These are phyloP conservation scores for Artemia sinica DNA, from an alignment of 2,888 invertebrate genomes.

Conservation along the genomic window DNA sequence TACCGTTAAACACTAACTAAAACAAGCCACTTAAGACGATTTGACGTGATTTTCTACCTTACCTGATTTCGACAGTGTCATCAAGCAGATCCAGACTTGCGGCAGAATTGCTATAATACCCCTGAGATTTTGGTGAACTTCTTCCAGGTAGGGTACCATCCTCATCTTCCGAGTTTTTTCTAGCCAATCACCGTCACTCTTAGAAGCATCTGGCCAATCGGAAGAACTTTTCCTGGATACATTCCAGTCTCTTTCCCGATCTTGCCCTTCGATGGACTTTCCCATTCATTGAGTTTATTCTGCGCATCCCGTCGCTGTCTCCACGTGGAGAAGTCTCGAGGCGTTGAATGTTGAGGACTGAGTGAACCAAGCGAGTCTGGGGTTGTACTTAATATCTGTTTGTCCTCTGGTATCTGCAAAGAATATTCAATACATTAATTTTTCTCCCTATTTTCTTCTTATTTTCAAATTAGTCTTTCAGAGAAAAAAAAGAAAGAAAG, in stretches of 20 bases:
- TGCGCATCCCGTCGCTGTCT: neutral
- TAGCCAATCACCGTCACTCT: constrained; percentile 7
- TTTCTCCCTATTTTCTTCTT: too few relatives aligned
- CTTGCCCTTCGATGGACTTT: neutral
- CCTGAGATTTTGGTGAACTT: constrained; percentile 6
- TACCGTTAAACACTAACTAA: too few relatives aligned
- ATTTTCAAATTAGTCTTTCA: too few relatives aligned
- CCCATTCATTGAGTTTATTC: constrained; percentile 2
- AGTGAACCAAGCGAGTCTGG: constrained; percentile 6
- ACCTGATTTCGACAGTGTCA: neutral
- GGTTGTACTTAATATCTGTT: neutral
- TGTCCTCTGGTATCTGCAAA: too few relatives aligned
- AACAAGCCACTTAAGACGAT: too few relatives aligned
- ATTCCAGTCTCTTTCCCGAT: neutral
- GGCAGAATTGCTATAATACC: constrained; percentile 3
- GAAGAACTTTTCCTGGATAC: constrained; percentile 6
- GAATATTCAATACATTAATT: too few relatives aligned
- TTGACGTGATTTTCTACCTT: neutral
- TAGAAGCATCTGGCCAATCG: neutral
- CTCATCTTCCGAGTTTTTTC: constrained; percentile 11
- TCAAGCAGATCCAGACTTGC: constrained; percentile 10
- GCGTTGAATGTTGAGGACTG: neutral
- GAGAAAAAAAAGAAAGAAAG: too few relatives aligned
- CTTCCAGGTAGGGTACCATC: constrained; percentile 1
- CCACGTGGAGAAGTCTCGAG: constrained; percentile 5